These are phyloP conservation scores for Hapalemur alaotrensis DNA, from an alignment of 2,797 vertebrate genomes.

Conservation along the genomic window DNA sequence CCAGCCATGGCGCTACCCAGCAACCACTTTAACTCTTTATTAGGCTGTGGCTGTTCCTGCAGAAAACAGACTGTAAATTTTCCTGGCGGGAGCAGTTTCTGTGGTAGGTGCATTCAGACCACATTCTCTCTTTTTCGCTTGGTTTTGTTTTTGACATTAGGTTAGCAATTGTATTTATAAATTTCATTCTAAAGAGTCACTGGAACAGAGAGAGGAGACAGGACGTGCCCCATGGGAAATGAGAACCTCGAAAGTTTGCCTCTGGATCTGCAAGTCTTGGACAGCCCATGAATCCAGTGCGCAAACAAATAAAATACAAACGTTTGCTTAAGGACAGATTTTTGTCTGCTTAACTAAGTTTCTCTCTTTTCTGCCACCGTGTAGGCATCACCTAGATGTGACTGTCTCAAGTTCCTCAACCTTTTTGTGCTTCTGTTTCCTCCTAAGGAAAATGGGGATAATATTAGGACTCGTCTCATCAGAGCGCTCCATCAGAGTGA, in stretches of 20 bases:
- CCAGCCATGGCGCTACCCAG: not conserved
- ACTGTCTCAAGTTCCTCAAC: not conserved
- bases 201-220: not conserved
- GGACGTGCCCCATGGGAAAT: not conserved
- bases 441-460: not conserved
- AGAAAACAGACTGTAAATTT: not conserved
- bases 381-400: not conserved
- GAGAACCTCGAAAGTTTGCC: not conserved
- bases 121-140: not conserved
- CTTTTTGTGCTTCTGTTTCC: slow-evolving; percentile 17
- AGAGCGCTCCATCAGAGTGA: not conserved
- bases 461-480: not conserved
- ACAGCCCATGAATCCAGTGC: too few relatives aligned
- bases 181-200: not conserved
- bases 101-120: not conserved
- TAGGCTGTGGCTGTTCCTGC: not conserved
- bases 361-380: not conserved
- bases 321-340: not conserved
- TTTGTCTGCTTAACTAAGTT: not conserved
- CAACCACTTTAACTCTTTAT: not conserved
- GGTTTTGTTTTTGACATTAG: not conserved
- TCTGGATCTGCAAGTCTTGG: not conserved
- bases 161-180: not conserved
- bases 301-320: not conserved
- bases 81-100: not conserved